Evolutionary conservation across 2,888 invertebrate genomes (phyloP), one percentile per base, ranked within the genome.

Genomic region (Tetramorium bicarinatum): DNA sequence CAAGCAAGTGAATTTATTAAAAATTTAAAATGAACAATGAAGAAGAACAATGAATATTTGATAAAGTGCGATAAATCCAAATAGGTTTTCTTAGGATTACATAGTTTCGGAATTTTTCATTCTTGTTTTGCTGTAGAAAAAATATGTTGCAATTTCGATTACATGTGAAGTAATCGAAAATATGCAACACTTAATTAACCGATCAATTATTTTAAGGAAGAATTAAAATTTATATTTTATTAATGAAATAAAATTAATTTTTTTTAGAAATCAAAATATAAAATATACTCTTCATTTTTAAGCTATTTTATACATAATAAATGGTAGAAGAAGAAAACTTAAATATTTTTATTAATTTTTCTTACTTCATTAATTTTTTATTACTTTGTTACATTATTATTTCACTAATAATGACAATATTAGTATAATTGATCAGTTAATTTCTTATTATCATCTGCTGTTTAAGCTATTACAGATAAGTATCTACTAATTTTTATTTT

Each of bases 1-100:
- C 85, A 83, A 87, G 88, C 76, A 84, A 82, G 84, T 71, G 83
- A 80, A 76, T 85, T 75, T 41, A 88, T 89, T 84, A 83, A 89
- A 87, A 87, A 69, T 67, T 82, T 80, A 74, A 85, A 80, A n/a
- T n/a, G n/a, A n/a, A 77, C 77, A 82, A 49, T 44, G 76, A 77
- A 66, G 25, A 13, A 66, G 41, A 64, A 44, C 18, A 41, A 6
- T 85, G 77, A 89, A 89, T 88, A 89, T 88, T 88, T 85, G 83
- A 88, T 87, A 77, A 56, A 79, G 8, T 1, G 7, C 34, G 25
- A 34, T 34, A 62, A 88, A 83, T 49, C 59, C 52, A 72, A 71
- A 52, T 18, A 71, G 74, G 47, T 62, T 61, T 29, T 49, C 64
- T 75, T 47, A 9, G 9, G 9, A 15, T 54, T 56, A 6, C n/a